Percentiles rank a stretch among this genome's conserved stretches.
Evolutionary conservation across 2,888 invertebrate species (phyloP).

Genomic region (Andrena flavipes): DNA sequence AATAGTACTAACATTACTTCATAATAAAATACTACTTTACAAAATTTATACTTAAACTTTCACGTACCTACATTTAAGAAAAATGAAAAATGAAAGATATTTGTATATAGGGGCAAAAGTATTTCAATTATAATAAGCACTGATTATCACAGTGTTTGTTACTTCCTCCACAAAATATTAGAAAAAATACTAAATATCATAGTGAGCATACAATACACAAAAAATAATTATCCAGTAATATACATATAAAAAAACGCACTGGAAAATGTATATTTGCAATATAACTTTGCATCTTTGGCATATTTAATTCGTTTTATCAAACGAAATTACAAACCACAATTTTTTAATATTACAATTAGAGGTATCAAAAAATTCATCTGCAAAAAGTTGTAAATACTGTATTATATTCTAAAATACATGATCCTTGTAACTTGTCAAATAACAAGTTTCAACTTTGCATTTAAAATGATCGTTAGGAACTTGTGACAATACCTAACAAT

Average conservation of each 20-base stretch:
- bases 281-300: conserved; percentile 45
- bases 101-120: conserved; percentile 12
- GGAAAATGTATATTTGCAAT: background rate
- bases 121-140: conserved; percentile 54
- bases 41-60: conserved; percentile 10
- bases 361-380: conserved; percentile 8
- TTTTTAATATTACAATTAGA: conserved; percentile 4
- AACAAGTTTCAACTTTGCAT: conserved; percentile 15
- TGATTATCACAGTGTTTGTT: conserved; percentile 65
- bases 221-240: background rate
- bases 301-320: conserved; percentile 23
- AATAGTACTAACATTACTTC: conserved; percentile 35
- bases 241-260: conserved; percentile 1
- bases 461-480: conserved; percentile 51
- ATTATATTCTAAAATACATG: conserved; percentile 11
- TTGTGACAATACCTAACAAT: conserved; percentile 34
- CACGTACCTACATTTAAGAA: conserved; percentile 1
- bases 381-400: background rate
- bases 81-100: conserved; percentile 4
- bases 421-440: conserved; percentile 6
- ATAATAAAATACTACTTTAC: conserved; percentile 20
- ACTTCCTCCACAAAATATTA: conserved; percentile 29
- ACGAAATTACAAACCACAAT: background rate
- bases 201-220: conserved; percentile 11
- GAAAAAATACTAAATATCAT: conserved; percentile 31